Conservation (phyloP, 2,797 vertebrate species). For the Merluccius polli region DNA sequence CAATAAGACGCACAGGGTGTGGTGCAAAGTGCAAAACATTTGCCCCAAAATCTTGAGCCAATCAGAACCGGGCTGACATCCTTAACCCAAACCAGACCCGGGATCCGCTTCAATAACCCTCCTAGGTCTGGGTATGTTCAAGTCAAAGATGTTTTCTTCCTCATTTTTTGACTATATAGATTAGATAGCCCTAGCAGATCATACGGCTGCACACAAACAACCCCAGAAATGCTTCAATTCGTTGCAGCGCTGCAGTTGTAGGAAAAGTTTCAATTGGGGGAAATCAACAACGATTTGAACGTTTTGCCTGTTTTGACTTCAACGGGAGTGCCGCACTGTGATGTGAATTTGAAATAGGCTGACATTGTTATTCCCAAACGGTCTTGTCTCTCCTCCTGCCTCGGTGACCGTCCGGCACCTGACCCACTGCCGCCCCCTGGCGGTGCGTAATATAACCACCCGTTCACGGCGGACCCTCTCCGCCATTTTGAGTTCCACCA, state of each 20-base stretch:
- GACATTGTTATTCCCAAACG: background rate
- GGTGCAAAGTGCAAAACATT: slow-evolving; percentile 16
- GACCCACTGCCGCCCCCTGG: slow-evolving; percentile 37
- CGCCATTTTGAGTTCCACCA: background rate
- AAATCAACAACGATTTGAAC: background rate
- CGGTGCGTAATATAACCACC: slow-evolving; percentile 17
- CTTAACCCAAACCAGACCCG: slow-evolving; percentile 52
- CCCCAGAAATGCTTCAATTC: background rate
- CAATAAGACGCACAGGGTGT: slow-evolving; percentile 52
- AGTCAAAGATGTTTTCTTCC: too few species aligned
- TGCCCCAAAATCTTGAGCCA: slow-evolving; percentile 45
- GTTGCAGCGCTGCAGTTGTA: background rate
- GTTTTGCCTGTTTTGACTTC: background rate
- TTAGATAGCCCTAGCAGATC: background rate
- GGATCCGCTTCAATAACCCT: background rate
- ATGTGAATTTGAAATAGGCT: background rate
- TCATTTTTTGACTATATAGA: too few species aligned
- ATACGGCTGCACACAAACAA: background rate
- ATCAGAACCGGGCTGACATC: slow-evolving; percentile 40
- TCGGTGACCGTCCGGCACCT: background rate
- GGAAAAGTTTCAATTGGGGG: background rate
- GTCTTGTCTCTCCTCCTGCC: background rate
- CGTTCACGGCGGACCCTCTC: background rate
- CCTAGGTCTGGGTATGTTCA: background rate
- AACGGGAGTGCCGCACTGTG: background rate